These are phyloP conservation scores for Antheraea yamamai DNA, from an alignment of 2,888 invertebrate species.

Conservation along the genomic window DNA sequence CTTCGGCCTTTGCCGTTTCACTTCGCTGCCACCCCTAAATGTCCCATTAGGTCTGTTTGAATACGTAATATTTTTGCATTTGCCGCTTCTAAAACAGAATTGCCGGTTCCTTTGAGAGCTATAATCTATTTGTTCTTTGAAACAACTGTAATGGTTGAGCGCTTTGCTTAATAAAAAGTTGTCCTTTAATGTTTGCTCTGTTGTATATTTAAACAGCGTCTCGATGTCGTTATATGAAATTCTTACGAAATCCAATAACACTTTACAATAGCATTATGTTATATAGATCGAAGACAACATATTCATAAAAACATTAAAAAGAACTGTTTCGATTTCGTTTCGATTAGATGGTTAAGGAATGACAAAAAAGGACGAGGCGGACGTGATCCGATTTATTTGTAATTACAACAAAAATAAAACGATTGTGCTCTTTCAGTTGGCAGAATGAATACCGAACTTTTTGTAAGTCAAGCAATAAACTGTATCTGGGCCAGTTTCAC, in stretches of 20 bases:
- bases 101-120: conserved; percentile 80
- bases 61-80: conserved; percentile 83
- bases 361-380: conserved; percentile 59
- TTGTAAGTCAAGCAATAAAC: conserved; percentile 40
- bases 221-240: conserved; percentile 18
- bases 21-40: conserved; percentile 82
- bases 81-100: conserved; percentile 79
- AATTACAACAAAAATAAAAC: conserved; percentile 48
- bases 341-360: conserved; percentile 56
- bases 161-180: conserved; percentile 72
- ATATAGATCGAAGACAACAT: conserved; percentile 44
- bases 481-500: conserved; percentile 39
- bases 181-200: conserved; percentile 59
- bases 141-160: conserved; percentile 78
- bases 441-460: conserved; percentile 41
- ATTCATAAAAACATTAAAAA: conserved; percentile 48
- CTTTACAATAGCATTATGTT: conserved; percentile 53
- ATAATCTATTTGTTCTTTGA: conserved; percentile 82
- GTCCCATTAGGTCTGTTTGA: conserved; percentile 83
- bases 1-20: conserved; percentile 83
- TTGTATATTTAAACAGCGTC: conserved; percentile 29
- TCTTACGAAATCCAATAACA: conserved; percentile 24
- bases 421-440: conserved; percentile 35
- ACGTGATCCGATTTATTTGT: conserved; percentile 57
- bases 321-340: conserved; percentile 55